Conservation (phyloP, 2,113 vertebrate species). For the Tetrao urogallus region DNA sequence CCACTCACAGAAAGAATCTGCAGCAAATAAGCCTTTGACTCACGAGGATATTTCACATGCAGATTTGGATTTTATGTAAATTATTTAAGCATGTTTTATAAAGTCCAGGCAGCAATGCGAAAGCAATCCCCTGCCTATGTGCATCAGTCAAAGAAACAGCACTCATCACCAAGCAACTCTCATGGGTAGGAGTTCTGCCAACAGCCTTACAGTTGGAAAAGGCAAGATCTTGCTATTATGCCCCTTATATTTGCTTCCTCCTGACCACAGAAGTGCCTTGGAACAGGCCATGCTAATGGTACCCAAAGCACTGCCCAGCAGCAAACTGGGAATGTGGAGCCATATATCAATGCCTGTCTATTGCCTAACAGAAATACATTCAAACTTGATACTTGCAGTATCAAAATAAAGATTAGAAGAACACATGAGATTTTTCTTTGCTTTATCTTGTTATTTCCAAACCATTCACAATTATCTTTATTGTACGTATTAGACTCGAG, state of each 20-base stretch:
- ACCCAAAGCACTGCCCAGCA: neutral
- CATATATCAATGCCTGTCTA: fast-evolving
- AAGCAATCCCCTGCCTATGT: slow-evolving; percentile 4
- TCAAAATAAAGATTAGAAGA: neutral
- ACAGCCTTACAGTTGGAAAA: neutral
- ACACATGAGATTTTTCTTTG: neutral
- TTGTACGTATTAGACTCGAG: neutral
- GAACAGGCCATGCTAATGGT: neutral
- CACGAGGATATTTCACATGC: slow-evolving; percentile 46
- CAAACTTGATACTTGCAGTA: neutral
- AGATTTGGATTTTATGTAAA: slow-evolving; percentile 61
- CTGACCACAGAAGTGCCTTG: neutral
- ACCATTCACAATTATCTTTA: neutral
- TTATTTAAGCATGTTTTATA: slow-evolving; percentile 45
- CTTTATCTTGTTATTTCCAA: neutral
- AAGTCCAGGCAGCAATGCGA: slow-evolving; percentile 28
- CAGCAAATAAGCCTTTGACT: slow-evolving; percentile 26
- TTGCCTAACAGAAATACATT: neutral
- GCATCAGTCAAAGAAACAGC: slow-evolving; percentile 9
- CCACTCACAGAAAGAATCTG: slow-evolving; percentile 20
- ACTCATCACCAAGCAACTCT: slow-evolving; percentile 5
- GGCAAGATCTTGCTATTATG: neutral
- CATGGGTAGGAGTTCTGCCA: neutral
- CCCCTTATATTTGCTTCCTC: neutral
- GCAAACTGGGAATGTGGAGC: neutral